Conservation (phyloP, 2,888 invertebrate species). For the Geophilus truncorum region DNA sequence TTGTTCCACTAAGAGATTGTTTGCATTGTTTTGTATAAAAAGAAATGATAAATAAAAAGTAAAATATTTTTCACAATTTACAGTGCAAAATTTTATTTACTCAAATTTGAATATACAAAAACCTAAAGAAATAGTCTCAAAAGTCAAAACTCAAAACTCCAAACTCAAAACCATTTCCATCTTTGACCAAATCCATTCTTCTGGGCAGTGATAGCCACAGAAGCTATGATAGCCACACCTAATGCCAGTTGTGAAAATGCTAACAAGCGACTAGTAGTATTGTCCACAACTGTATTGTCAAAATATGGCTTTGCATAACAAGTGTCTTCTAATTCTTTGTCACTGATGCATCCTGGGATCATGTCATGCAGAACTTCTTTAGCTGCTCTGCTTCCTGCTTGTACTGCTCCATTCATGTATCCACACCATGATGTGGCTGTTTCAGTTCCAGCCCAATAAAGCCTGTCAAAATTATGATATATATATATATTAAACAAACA, state of each 20-base stretch:
- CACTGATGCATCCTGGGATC: background rate
- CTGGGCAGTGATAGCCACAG: background rate
- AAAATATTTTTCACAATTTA: too few species aligned
- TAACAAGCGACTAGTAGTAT: background rate
- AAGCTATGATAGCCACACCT: background rate
- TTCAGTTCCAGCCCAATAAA: conserved; percentile 48
- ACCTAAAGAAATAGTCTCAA: too few species aligned
- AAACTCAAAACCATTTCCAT: too few species aligned
- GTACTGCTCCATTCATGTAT: conserved; percentile 48
- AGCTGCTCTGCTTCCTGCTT: conserved; percentile 45
- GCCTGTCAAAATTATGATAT: too few species aligned
- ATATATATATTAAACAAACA: too few species aligned
- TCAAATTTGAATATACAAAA: too few species aligned
- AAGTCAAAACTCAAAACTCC: too few species aligned
- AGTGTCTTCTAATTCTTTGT: conserved; percentile 9
- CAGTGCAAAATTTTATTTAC: too few species aligned
- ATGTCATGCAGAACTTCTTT: conserved; percentile 39
- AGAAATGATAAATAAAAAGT: too few species aligned
- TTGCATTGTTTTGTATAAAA: too few species aligned
- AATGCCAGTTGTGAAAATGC: background rate
- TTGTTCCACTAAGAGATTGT: too few species aligned
- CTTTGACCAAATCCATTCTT: background rate
- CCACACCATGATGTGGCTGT: conserved; percentile 47
- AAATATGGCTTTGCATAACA: background rate
- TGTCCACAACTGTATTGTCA: background rate